A percentile compares a stretch with the other conserved stretches of the same genome.
Evolutionary conservation across 2,113 vertebrate species (phyloP).

Genomic region (Rynchops niger): DNA sequence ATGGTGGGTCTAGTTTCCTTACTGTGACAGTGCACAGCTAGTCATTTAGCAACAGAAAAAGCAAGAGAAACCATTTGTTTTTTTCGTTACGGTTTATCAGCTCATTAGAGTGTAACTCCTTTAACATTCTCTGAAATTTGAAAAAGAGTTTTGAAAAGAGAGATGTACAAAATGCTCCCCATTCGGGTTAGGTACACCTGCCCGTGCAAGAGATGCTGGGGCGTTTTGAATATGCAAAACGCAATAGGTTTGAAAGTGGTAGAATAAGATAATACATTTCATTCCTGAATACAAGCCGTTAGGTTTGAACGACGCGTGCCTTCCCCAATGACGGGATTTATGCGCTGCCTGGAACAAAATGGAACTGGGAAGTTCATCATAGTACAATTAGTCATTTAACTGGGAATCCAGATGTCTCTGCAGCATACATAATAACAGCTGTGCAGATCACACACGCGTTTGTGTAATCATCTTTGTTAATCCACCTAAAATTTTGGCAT

Average conservation of each 20-base stretch:
- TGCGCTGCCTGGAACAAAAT: not conserved
- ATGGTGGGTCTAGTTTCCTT: not conserved
- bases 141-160: not conserved
- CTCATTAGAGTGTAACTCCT: not conserved
- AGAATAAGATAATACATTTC: not conserved
- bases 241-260: not conserved
- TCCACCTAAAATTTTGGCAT: not conserved
- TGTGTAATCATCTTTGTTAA: not conserved
- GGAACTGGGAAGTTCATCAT: not conserved
- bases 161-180: not conserved
- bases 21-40: rapidly evolving
- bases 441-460: not conserved
- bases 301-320: not conserved
- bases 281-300: not conserved
- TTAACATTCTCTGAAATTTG: not conserved
- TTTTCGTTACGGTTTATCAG: not conserved
- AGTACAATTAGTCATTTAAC: not conserved
- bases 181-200: not conserved
- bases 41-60: not conserved
- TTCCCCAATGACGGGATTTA: not conserved
- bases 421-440: not conserved
- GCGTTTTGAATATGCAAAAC: not conserved
- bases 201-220: not conserved
- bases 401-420: conserved; percentile 18
- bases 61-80: not conserved